A percentile compares a stretch with the other conserved stretches of the same genome.
phyloP scores from a whole-genome alignment of 2,797 vertebrate genomes.

The Crocidura indochinensis region DNA sequence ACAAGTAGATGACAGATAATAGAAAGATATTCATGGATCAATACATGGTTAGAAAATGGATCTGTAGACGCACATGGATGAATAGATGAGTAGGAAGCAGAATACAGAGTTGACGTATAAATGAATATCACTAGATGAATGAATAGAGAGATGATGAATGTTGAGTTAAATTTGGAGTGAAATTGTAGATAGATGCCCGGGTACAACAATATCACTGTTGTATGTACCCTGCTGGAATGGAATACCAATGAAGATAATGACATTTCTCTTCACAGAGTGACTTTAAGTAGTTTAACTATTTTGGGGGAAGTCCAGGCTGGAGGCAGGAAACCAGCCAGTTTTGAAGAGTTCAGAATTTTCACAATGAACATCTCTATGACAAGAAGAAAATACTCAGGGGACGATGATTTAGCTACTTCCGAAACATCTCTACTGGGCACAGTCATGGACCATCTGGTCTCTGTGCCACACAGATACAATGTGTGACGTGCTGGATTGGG shows the following conservation, averaged over 20 bases:
- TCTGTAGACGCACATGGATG: neutral
- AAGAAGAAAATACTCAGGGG: slow-evolving; percentile 8
- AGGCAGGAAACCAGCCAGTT: slow-evolving; percentile 47
- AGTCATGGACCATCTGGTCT: neutral
- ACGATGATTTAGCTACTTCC: neutral
- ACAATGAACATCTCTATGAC: neutral
- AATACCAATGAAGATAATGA: slow-evolving; percentile 9
- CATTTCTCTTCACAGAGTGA: neutral
- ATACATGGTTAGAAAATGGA: slow-evolving; percentile 66
- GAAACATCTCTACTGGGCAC: slow-evolving; percentile 47
- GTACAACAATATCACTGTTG: neutral
- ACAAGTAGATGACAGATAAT: slow-evolving; percentile 81
- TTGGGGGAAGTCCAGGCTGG: neutral
- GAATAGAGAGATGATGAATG: slow-evolving; percentile 63
- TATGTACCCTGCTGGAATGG: slow-evolving; percentile 49
- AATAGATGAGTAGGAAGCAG: slow-evolving; percentile 4
- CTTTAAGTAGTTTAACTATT: slow-evolving; percentile 33
- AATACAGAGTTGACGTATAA: slow-evolving; percentile 51
- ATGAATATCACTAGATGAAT: slow-evolving; percentile 58
- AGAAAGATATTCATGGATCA: slow-evolving; percentile 78
- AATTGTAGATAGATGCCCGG: neutral
- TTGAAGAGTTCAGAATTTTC: slow-evolving; percentile 51
- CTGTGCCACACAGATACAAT: neutral
- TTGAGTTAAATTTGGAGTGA: slow-evolving; percentile 62
- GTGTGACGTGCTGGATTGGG: neutral